phyloP scores from a whole-genome alignment of 2,888 invertebrate species.

The Diaprepes abbreviatus region DNA sequence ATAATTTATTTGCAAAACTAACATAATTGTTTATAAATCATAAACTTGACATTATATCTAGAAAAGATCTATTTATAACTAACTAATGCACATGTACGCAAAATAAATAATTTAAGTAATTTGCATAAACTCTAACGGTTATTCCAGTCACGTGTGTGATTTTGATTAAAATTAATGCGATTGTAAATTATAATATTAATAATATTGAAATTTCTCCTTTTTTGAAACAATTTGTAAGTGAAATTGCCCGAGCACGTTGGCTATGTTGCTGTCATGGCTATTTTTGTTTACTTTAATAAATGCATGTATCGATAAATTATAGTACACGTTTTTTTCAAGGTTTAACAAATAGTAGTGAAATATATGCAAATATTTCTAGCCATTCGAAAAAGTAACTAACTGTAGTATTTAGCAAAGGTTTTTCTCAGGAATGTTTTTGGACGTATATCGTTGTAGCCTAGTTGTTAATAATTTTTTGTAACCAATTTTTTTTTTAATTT shows the following conservation, averaged over 20 bases:
- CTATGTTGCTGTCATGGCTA: background rate
- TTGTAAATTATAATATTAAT: constrained; percentile 1
- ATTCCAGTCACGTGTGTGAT: constrained; percentile 9
- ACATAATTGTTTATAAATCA: constrained; percentile 12
- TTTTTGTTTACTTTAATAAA: background rate
- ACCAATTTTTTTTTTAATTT: too few species aligned
- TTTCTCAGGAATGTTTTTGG: too few species aligned
- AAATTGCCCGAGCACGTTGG: background rate
- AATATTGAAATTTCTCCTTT: constrained; percentile 12
- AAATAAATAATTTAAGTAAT: constrained; percentile 1
- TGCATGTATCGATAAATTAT: constrained; percentile 6
- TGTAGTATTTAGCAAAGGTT: too few species aligned
- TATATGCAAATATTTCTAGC: too few species aligned
- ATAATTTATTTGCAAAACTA: background rate
- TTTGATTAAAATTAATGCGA: constrained; percentile 9
- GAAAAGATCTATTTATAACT: constrained; percentile 9
- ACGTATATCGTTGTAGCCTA: too few species aligned
- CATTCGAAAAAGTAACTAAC: too few species aligned
- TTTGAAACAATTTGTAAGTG: constrained; percentile 9
- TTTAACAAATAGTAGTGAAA: background rate
- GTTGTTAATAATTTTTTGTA: too few species aligned
- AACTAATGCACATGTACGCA: constrained; percentile 12
- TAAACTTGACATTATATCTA: constrained; percentile 13
- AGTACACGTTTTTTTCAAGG: background rate
- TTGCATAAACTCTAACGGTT: constrained; percentile 10